Evolutionary conservation across 2,113 vertebrate genomes (phyloP), one percentile per base, ranked within the genome.

Genomic region (Chaetura pelagica): DNA sequence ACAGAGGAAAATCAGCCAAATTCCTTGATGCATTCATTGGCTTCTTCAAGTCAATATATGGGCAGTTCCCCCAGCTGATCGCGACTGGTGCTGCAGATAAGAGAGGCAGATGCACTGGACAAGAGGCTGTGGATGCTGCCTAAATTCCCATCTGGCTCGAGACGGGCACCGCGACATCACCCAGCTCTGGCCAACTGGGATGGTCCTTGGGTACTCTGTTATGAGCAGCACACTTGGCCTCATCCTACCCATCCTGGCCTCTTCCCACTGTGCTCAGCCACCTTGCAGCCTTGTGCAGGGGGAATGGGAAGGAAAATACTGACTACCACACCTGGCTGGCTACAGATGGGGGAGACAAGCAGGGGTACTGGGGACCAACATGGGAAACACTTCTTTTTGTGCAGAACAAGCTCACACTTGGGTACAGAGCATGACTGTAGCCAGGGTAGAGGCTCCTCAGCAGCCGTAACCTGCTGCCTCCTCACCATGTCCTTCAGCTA

Each of bases 161-260:
- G 54, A 48, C 24, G 20, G 49, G 61, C 12, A 2, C 1, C 2
- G 77, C 1, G 8, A 22, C 1, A 2, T 13, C 2, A 3, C 7
- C 5, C 1, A 5, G 72, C 34, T 29, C n/a, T 4, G 6, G 46
- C 19, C 46, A 48, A 42, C 40, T 42, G 40, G 40, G 40, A 42
- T 42, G 40, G 40, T 42, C 40, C 40, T 14, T 42, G 40, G 40
- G 40, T 42, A 42, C 40, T 42, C 40, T 42, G 40, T 21, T 48
- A 34, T 2, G 0, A n/a, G n/a, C 34, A 18, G 55, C 63, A 32
- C 1, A 4, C 32, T 52, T 16, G 38, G 67, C 58, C 52, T 58
- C 73, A 11, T 26, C 52, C 4, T 42, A 12, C 10, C 2, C 22
- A 35, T 52, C 26, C 61, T 1, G 5, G 58, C 24, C 58, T 42